Conservation (phyloP, 2,113 vertebrate species). For the Acanthisitta chloris region DNA sequence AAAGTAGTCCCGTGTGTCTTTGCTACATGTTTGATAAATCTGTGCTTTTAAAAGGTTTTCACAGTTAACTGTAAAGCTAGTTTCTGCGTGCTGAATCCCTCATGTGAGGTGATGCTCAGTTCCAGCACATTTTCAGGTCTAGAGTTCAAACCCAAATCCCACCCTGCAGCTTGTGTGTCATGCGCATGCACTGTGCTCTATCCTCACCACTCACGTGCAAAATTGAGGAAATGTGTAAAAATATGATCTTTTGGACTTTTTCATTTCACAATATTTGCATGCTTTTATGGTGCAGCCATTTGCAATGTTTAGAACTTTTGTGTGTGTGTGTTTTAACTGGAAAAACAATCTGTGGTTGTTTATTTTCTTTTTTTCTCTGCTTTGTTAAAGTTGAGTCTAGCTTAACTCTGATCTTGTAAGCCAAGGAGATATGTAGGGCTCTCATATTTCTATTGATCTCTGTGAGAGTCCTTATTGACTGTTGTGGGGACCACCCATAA, state of each 20-base stretch:
- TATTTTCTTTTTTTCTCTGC: background rate
- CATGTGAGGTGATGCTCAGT: background rate
- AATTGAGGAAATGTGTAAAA: background rate
- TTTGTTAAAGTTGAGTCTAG: background rate
- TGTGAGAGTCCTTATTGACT: background rate
- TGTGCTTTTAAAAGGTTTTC: background rate
- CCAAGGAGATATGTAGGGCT: background rate
- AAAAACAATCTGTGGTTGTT: background rate
- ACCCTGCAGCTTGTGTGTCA: background rate
- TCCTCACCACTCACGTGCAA: background rate
- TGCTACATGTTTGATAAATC: background rate
- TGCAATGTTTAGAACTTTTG: background rate
- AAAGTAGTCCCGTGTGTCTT: background rate
- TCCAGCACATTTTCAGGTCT: background rate
- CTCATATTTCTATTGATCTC: constrained; percentile 21
- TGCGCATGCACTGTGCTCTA: background rate
- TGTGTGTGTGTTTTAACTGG: background rate
- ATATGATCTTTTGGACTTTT: background rate
- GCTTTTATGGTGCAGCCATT: background rate
- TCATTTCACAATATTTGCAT: background rate
- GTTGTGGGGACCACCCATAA: background rate
- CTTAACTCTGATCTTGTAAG: background rate
- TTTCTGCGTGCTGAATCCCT: background rate
- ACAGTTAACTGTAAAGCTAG: background rate
- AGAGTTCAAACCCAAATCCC: background rate